These are phyloP conservation scores for Aphelinus atriplicis DNA, from an alignment of 1,140 invertebrate genomes.

Conservation along the genomic window DNA sequence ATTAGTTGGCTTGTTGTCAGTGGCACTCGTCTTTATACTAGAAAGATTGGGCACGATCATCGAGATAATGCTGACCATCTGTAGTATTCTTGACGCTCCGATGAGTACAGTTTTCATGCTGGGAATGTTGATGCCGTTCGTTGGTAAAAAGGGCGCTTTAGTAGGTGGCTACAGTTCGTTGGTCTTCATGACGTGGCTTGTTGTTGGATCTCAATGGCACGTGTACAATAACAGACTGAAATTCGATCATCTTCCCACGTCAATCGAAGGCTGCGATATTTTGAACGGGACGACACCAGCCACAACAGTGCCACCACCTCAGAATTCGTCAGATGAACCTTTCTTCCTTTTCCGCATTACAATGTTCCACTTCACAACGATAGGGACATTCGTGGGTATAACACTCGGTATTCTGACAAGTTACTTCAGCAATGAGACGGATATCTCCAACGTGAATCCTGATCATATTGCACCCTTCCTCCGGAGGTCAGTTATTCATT, in stretches of 20 bases:
- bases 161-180: conserved; percentile 66
- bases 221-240: conserved; percentile 55
- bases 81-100: conserved; percentile 66
- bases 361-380: conserved; percentile 71
- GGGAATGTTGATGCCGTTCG: conserved; percentile 67
- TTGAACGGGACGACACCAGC: conserved; percentile 38
- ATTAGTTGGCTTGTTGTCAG: conserved; percentile 60
- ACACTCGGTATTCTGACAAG: conserved; percentile 63
- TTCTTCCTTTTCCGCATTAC: conserved; percentile 66
- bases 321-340: conserved; percentile 43
- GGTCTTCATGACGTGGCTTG: conserved; percentile 68
- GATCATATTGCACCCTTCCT: conserved; percentile 51
- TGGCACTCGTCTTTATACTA: conserved; percentile 66
- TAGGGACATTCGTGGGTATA: conserved; percentile 62
- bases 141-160: conserved; percentile 66
- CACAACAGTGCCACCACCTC: conserved; percentile 2
- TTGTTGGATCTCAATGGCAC: conserved; percentile 64
- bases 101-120: conserved; percentile 67
- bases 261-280: conserved; percentile 57
- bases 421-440: conserved; percentile 58
- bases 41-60: conserved; percentile 59
- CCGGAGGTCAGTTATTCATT: conserved; percentile 42
- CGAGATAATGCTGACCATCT: conserved; percentile 62
- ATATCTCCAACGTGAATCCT: conserved; percentile 46
- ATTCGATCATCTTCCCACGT: conserved; percentile 52